phyloP scores from a whole-genome alignment of 2,888 invertebrate species.

The Epirrhoe alternata region DNA sequence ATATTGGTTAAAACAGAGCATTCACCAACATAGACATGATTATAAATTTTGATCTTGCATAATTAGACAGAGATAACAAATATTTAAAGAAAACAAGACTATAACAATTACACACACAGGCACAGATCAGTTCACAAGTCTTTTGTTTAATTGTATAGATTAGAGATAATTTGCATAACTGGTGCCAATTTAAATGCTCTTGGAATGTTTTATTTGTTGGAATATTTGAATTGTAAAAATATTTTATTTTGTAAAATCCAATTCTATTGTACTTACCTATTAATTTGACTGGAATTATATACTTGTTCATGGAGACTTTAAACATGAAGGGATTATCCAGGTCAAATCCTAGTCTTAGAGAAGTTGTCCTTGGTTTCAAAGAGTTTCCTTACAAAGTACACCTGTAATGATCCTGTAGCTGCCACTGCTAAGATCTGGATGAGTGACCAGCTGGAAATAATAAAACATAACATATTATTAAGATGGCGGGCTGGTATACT shows the following conservation, averaged over 20 bases:
- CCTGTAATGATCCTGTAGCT: conserved; percentile 91
- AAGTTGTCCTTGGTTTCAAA: conserved; percentile 91
- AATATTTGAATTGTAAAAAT: background rate
- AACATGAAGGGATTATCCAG: background rate
- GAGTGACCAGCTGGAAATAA: conserved; percentile 89
- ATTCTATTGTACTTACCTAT: background rate
- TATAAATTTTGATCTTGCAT: background rate
- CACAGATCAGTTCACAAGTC: background rate
- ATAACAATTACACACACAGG: too few species aligned
- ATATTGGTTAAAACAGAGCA: background rate
- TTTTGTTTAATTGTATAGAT: background rate
- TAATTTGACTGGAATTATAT: background rate
- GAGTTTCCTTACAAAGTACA: conserved; percentile 94
- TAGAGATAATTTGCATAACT: background rate
- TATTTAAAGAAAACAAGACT: background rate
- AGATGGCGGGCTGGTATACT: background rate
- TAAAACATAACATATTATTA: conserved; percentile 17
- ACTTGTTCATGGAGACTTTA: background rate
- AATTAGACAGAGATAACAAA: background rate
- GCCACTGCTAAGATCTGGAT: conserved; percentile 93
- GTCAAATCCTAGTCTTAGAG: conserved; percentile 85
- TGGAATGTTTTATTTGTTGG: background rate
- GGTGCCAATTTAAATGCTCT: background rate
- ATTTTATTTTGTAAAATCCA: background rate
- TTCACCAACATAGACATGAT: background rate